Evolutionary conservation across 1,140 invertebrate species (phyloP).

Genomic region (Lordiphosa clarofinis): DNA sequence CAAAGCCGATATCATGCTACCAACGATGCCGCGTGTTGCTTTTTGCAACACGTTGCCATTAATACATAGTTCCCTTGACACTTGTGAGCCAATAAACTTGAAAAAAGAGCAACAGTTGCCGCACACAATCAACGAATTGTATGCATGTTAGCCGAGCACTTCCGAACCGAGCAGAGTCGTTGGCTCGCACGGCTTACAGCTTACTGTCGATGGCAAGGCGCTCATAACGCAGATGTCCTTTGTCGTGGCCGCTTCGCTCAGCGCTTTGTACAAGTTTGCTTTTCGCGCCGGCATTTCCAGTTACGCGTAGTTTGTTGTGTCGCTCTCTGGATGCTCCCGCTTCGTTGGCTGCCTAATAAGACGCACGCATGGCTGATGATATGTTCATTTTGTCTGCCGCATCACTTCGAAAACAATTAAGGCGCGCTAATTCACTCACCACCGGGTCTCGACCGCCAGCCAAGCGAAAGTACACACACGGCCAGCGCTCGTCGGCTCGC

Average conservation of each 20-base stretch:
- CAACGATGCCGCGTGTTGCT: constrained; percentile 17
- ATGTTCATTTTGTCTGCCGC: constrained; percentile 66
- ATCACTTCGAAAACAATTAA: constrained; percentile 72
- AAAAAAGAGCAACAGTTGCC: constrained; percentile 78
- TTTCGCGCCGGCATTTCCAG: constrained; percentile 49
- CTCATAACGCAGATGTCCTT: constrained; percentile 75
- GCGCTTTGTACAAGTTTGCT: constrained; percentile 14
- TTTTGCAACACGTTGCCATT: constrained; percentile 74
- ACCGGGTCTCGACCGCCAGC: neutral
- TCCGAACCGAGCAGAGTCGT: constrained; percentile 21
- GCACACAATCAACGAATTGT: constrained; percentile 28
- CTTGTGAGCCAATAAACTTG: constrained; percentile 78
- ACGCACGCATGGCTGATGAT: constrained; percentile 66
- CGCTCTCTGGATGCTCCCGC: constrained; percentile 7
- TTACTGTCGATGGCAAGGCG: constrained; percentile 18
- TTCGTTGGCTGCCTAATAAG: constrained; percentile 24
- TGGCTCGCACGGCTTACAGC: constrained; percentile 13
- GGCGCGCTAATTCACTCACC: constrained; percentile 40
- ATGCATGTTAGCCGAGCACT: constrained; percentile 19
- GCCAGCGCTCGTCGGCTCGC: neutral
- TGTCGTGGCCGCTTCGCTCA: constrained; percentile 58
- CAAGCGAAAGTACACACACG: constrained; percentile 32
- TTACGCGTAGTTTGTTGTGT: constrained; percentile 16
- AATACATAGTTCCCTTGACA: constrained; percentile 77
- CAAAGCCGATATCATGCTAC: constrained; percentile 19